These are phyloP conservation scores for Pantherophis vulpinus DNA, from an alignment of 2,797 vertebrate genomes.

Conservation along the genomic window DNA sequence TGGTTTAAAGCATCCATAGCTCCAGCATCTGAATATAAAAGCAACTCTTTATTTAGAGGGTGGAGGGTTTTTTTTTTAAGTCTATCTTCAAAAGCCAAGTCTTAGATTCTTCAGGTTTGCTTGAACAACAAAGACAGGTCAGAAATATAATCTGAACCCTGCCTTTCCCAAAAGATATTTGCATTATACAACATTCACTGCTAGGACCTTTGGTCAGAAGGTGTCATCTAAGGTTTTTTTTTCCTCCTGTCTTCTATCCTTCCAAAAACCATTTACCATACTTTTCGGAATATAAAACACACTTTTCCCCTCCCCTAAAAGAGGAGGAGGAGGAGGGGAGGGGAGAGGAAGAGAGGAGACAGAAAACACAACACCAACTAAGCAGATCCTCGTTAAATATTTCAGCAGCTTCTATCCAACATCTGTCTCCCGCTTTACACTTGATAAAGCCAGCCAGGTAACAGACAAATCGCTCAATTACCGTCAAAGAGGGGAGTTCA, in stretches of 20 bases:
- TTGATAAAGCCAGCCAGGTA: conserved; percentile 48
- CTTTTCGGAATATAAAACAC: too few species aligned
- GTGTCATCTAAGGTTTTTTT: not conserved
- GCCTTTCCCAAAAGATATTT: not conserved
- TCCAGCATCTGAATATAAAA: not conserved
- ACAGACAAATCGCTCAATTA: conserved; percentile 50
- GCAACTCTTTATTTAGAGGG: not conserved
- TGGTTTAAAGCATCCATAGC: not conserved
- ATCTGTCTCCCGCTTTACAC: conserved; percentile 55
- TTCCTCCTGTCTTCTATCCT: not conserved
- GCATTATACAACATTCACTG: not conserved
- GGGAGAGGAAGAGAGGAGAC: not conserved
- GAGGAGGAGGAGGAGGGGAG: not conserved
- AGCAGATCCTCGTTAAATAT: conserved; percentile 61
- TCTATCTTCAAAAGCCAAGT: not conserved
- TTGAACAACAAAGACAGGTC: not conserved
- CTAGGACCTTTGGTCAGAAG: not conserved
- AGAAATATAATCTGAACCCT: not conserved
- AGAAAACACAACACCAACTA: not conserved
- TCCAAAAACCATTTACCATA: not conserved
- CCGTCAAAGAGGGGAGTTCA: not conserved
- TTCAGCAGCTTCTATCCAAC: conserved; percentile 57
- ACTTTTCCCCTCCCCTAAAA: too few species aligned
- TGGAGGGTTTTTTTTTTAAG: not conserved
- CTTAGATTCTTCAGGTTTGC: not conserved